Conservation (phyloP, 2,888 invertebrate genomes). For the Megalurothrips usitatus region DNA sequence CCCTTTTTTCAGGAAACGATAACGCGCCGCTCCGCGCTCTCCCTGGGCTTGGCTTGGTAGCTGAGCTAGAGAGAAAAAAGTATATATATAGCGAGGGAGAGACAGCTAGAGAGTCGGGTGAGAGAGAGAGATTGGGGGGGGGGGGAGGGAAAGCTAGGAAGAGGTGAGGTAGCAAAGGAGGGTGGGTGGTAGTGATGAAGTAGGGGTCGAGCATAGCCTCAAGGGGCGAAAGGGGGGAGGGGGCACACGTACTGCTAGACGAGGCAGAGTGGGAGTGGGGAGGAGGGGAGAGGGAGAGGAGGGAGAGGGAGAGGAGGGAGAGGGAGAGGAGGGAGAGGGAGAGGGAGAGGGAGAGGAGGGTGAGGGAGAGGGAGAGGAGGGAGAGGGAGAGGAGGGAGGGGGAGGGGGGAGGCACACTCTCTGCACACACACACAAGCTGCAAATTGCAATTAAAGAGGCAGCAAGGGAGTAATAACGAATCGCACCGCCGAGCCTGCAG, state of each 20-base stretch:
- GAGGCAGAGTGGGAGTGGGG: too few relatives aligned
- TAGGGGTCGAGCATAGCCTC: too few relatives aligned
- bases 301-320: neutral
- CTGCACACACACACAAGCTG: slow-evolving; percentile 10
- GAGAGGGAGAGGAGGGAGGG: neutral
- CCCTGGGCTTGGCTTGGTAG: too few relatives aligned
- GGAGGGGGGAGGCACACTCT: neutral
- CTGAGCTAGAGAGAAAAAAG: too few relatives aligned
- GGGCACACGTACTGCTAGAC: too few relatives aligned
- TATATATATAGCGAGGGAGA: too few relatives aligned
- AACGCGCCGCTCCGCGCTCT: neutral
- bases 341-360: neutral
- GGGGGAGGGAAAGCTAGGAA: neutral
- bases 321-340: neutral
- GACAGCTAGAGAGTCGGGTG: neutral
- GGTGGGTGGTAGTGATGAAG: too few relatives aligned
- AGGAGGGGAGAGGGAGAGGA: neutral
- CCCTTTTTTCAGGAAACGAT: neutral
- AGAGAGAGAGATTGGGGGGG: neutral
- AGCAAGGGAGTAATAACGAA: slow-evolving; percentile 16
- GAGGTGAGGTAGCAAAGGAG: too few relatives aligned
- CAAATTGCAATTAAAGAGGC: slow-evolving; percentile 26
- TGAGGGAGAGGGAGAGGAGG: neutral
- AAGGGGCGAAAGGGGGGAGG: too few relatives aligned
- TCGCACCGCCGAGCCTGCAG: neutral